These are phyloP conservation scores for Hippopotamus amphibius DNA, from an alignment of 2,113 vertebrate species.

Conservation along the genomic window DNA sequence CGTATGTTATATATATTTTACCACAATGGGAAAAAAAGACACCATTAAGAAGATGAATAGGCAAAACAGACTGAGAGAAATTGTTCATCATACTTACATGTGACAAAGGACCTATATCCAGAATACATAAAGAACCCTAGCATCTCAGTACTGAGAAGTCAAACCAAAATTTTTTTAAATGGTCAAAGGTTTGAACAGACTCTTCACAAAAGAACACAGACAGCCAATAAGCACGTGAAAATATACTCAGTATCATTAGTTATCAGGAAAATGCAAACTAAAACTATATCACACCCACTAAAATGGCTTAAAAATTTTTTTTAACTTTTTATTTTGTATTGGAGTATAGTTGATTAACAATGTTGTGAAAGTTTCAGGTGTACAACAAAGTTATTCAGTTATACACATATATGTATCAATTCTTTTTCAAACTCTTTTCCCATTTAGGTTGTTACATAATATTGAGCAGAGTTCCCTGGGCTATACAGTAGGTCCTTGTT, in stretches of 20 bases:
- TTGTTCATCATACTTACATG: not conserved
- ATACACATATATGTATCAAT: no score
- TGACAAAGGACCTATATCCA: not conserved
- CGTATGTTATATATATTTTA: not conserved
- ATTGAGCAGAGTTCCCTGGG: no score
- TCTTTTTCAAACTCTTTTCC: no score
- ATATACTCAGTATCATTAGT: not conserved
- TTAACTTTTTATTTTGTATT: no score
- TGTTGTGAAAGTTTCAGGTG: no score
- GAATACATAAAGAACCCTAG: not conserved
- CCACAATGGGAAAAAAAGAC: not conserved
- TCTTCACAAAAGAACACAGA: not conserved
- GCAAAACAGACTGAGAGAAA: not conserved
- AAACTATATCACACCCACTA: not conserved
- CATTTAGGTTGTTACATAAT: no score
- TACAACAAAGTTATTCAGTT: no score
- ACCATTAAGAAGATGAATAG: constrained; percentile 9
- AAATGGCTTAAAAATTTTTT: not conserved
- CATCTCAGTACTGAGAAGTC: constrained; percentile 13
- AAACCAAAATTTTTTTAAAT: not conserved
- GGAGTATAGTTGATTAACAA: no score
- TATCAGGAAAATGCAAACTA: not conserved
- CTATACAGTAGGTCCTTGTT: no score
- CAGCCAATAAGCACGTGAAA: not conserved
- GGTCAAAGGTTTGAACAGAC: not conserved